Base-by-base conservation (phyloP, 2,888 invertebrate genomes). In the Arge pagana region DNA sequence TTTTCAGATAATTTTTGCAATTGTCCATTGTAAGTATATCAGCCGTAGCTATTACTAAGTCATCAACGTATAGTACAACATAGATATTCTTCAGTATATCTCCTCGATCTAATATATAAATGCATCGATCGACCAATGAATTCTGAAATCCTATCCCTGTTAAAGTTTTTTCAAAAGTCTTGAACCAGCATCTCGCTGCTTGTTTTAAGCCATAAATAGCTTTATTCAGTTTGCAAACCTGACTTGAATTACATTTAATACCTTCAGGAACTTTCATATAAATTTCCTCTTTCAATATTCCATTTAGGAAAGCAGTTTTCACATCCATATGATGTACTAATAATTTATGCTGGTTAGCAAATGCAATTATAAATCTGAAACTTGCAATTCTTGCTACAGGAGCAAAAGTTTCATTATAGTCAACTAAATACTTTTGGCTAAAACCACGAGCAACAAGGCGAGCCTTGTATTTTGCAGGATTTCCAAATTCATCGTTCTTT, bases 1-100 rank as follows among this genome's bases (percentile, higher is more conserved):
- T 16, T 51, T 54, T 59, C 51, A 62, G 49, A 55, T 58, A 62
- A 4, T 23, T 11, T 54, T 64, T 64, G 21, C 60, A 60, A 4
- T 36, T 53, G 10, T 1, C 41, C 55, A 62, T 57, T 42, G 23
- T 49, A 16, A 3, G 11, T n/a, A 26, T 45, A 19, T 56, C 18
- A 18, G 16, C 15, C 13, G 57, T 50, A 58, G 23, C 39, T 24
- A 39, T 24, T 13, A 39, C 2, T 4, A 39, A 15, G 16, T 39
- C 54, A 33, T 56, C 30, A 4, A 48, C 49, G 52, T 56, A 50
- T 4, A 45, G 26, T 45, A 55, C 36, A 1, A 51, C 52, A 48
- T 55, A 55, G 23, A 53, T 55, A 43, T 57, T 57, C 33, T 49
- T 28, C 7, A 16, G 15, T 13, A 54, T 40, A 41, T 54, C 8